Evolutionary conservation across 1,140 invertebrate species (phyloP).

Genomic region (Neuroterus valhalla): DNA sequence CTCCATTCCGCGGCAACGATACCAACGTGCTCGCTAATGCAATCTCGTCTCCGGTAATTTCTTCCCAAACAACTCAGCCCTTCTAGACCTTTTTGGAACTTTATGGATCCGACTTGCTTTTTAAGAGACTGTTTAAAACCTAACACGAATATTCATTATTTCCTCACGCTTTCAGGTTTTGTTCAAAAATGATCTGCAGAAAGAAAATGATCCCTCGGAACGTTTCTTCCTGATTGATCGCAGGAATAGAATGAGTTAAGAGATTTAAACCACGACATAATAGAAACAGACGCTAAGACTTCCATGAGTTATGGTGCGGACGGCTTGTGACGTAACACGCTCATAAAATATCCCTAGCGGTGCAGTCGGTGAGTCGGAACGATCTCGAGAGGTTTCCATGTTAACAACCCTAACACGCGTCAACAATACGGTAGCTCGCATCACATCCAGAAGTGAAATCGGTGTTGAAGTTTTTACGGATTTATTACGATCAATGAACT

Average conservation of each 20-base stretch:
- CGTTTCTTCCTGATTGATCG: slow-evolving; percentile 50
- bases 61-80: background rate
- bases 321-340: slow-evolving; percentile 59
- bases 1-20: slow-evolving; percentile 45
- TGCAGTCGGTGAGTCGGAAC: slow-evolving; percentile 54
- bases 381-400: slow-evolving; percentile 54
- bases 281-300: slow-evolving; percentile 61
- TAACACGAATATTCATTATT: background rate
- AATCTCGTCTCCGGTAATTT: slow-evolving; percentile 39
- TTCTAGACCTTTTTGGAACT: background rate
- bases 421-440: slow-evolving; percentile 50
- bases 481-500: background rate
- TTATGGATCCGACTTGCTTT: background rate
- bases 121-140: background rate
- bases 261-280: slow-evolving; percentile 54
- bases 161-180: no score
- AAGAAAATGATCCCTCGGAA: background rate
- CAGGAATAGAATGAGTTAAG: slow-evolving; percentile 45
- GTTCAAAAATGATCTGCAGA: no score
- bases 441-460: slow-evolving; percentile 46
- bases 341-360: slow-evolving; percentile 59
- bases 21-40: slow-evolving; percentile 45
- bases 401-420: slow-evolving; percentile 54
- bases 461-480: slow-evolving; percentile 33
- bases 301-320: slow-evolving; percentile 62